phyloP scores from a whole-genome alignment of 92 coral and sea anemone species.

The Heliopora coerulea region DNA sequence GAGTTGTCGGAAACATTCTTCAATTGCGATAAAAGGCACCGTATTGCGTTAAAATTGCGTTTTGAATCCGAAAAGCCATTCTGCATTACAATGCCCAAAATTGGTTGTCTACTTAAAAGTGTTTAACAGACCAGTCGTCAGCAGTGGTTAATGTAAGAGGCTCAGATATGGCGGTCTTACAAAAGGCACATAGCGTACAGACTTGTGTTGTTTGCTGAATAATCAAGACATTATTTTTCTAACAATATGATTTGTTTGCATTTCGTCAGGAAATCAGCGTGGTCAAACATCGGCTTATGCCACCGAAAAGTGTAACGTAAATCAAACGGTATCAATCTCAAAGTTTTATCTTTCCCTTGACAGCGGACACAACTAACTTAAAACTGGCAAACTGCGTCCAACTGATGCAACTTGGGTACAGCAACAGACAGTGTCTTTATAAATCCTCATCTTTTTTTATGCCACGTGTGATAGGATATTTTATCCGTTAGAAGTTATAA shows the following conservation, averaged over 20 bases:
- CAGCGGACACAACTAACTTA: constrained; percentile 9
- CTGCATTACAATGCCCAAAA: too few species aligned
- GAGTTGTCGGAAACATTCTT: too few species aligned
- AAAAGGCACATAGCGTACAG: background rate
- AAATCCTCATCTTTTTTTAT: too few species aligned
- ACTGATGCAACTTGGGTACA: constrained; percentile 23
- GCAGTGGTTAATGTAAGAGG: background rate
- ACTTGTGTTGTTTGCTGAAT: constrained; percentile 27
- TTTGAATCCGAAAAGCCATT: too few species aligned
- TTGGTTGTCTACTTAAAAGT: too few species aligned
- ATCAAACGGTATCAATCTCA: constrained; percentile 4
- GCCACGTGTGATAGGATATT: too few species aligned
- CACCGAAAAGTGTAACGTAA: constrained; percentile 19
- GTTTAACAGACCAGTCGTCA: background rate
- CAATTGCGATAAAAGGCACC: too few species aligned
- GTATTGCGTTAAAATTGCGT: too few species aligned
- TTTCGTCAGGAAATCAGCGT: constrained; percentile 31
- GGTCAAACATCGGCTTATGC: constrained; percentile 25
- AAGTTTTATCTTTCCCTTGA: constrained; percentile 30
- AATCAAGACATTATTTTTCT: constrained; percentile 39
- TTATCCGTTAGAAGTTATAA: background rate
- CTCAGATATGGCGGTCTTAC: background rate
- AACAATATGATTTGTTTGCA: constrained; percentile 36
- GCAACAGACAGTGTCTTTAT: too few species aligned
- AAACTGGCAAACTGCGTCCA: constrained; percentile 1